Percentiles rank a stretch among this genome's conserved stretches.
Conservation (phyloP, 2,888 invertebrate genomes). For the Gymnocheta viridis region DNA sequence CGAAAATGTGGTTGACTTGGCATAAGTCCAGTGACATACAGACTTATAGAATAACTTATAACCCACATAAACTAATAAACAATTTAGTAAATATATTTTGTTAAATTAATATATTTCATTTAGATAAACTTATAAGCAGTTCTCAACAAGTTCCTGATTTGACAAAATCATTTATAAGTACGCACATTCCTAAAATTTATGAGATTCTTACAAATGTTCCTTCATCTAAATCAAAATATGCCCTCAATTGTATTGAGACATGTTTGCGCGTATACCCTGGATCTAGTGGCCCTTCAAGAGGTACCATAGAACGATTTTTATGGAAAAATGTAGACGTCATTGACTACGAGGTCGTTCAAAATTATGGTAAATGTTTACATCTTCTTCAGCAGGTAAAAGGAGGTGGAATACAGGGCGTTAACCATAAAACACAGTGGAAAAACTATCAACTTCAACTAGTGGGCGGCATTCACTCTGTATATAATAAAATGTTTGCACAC, state of each 20-base stretch:
- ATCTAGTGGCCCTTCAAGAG: conserved; percentile 74
- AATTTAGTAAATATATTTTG: too few species aligned
- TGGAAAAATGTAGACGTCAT: conserved; percentile 73
- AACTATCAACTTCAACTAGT: conserved; percentile 74
- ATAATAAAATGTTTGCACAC: conserved; percentile 74
- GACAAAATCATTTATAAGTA: conserved; percentile 73
- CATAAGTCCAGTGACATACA: too few species aligned
- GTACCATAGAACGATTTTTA: conserved; percentile 74
- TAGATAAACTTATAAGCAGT: conserved; percentile 72
- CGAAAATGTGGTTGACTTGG: too few species aligned
- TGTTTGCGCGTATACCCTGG: conserved; percentile 75
- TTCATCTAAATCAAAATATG: conserved; percentile 62
- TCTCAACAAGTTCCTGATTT: conserved; percentile 75
- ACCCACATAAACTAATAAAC: too few species aligned
- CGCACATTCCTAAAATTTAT: conserved; percentile 74
- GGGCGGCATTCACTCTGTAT: conserved; percentile 73
- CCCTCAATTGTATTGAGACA: conserved; percentile 74
- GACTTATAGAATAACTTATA: too few species aligned
- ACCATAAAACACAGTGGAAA: conserved; percentile 76
- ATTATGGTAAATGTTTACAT: conserved; percentile 77
- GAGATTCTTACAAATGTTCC: conserved; percentile 71
- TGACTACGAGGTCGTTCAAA: conserved; percentile 70
- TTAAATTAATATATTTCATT: not conserved
- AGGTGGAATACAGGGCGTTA: conserved; percentile 75
- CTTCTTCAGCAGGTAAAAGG: conserved; percentile 78